Conservation (phyloP, 2,888 invertebrate species). For the Agelastica alni region DNA sequence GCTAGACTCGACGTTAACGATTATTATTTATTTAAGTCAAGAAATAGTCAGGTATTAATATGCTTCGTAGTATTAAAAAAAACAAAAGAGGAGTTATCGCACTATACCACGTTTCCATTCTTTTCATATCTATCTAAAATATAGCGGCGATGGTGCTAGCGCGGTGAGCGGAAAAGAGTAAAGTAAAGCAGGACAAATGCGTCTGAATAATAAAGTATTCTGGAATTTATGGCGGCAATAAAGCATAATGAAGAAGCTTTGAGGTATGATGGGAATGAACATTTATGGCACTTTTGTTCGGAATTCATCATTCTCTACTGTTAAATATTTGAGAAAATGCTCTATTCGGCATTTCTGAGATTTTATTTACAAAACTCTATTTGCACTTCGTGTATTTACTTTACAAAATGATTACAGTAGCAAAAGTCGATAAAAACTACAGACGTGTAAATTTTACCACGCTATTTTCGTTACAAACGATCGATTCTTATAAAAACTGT, state of each 20-base stretch:
- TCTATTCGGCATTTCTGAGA: neutral
- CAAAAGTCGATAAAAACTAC: too few species aligned
- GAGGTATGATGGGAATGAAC: conserved; percentile 21
- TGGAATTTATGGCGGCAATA: conserved; percentile 15
- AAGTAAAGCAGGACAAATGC: conserved; percentile 13
- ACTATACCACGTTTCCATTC: neutral
- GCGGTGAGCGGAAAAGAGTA: conserved; percentile 1
- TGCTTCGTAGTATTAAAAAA: too few species aligned
- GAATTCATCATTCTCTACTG: conserved; percentile 14
- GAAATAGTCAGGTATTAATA: too few species aligned
- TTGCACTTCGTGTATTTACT: too few species aligned
- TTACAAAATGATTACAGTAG: too few species aligned
- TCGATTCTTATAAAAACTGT: too few species aligned
- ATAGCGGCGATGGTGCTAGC: neutral
- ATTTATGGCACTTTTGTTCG: conserved; percentile 18
- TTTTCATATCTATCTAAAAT: neutral
- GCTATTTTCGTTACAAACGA: too few species aligned
- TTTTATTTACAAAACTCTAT: too few species aligned
- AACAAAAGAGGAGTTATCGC: neutral
- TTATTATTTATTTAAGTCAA: too few species aligned
- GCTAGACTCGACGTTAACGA: too few species aligned
- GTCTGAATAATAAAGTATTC: conserved; percentile 17
- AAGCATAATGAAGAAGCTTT: conserved; percentile 19
- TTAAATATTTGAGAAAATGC: conserved; percentile 18
- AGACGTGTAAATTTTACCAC: too few species aligned